Percentiles rank a stretch among this genome's conserved stretches.
Evolutionary conservation across 1,140 invertebrate genomes (phyloP).

Genomic region (Drosophila ironensis): DNA sequence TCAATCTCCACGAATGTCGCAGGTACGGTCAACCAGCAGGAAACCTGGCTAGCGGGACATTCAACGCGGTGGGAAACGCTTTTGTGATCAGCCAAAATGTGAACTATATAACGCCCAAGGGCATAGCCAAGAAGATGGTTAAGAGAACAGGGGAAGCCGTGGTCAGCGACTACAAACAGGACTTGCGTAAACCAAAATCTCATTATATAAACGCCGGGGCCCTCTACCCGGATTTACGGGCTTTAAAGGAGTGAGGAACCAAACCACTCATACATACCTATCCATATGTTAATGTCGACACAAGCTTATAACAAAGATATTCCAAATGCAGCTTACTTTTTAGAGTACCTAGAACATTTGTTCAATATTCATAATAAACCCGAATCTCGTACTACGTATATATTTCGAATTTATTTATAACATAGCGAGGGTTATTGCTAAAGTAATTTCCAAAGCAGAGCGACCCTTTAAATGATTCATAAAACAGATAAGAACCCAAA

Average conservation of each 20-base stretch:
- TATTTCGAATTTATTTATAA: background rate
- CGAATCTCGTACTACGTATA: background rate
- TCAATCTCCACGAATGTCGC: conserved; percentile 57
- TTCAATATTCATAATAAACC: conserved; percentile 3
- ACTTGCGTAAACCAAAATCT: conserved; percentile 57
- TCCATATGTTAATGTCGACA: conserved; percentile 19
- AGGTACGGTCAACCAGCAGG: conserved; percentile 86
- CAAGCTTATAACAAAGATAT: conserved; percentile 10
- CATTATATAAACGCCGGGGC: conserved; percentile 73
- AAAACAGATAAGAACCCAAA: no score
- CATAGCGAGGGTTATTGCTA: no score
- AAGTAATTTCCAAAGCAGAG: no score
- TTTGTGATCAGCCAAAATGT: conserved; percentile 85
- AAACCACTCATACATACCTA: conserved; percentile 23
- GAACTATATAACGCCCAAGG: conserved; percentile 85
- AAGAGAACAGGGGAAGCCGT: conserved; percentile 86
- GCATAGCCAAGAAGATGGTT: conserved; percentile 85
- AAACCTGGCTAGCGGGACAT: conserved; percentile 84
- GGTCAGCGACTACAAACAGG: conserved; percentile 81
- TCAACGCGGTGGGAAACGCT: conserved; percentile 86
- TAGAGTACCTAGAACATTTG: background rate
- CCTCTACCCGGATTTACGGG: conserved; percentile 71
- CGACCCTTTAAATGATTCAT: no score
- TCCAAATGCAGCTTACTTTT: background rate
- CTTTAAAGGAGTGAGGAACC: conserved; percentile 43